Evolutionary conservation across 2,113 vertebrate species (phyloP), one percentile per base, ranked within the genome.

Genomic region (Reinhardtius hippoglossoides): DNA sequence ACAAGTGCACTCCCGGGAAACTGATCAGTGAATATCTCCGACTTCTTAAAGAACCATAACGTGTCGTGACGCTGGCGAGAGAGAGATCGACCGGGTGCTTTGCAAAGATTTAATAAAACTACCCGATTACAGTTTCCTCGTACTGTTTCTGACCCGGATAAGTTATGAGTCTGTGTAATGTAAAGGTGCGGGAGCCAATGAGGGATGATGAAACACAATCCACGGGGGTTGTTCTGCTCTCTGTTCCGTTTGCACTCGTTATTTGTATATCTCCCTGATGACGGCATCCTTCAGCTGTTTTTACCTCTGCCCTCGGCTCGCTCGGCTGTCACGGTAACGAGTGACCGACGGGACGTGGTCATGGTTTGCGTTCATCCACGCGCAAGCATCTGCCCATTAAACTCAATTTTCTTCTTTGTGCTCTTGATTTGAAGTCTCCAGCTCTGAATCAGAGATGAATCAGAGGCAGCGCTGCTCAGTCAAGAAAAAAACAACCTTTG

Each of bases 21-120:
- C 57, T 6, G 75, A 81, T 78, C 76, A 78, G 31, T 7, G 7
- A 7, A 31, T 31, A 31, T 31, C 31, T 7, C 6, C 65, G 80
- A 86, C 61, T 88, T 80, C 67, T 73, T 79, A 77, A 87, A 82
- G 18, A 74, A 76, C 71, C 69, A 74, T 63, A 78, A 42, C 69
- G 57, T 77, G 42, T 60, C 4, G 21, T 74, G 24, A 58, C 52
- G 68, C n/a, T 73, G 67, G 77, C 67, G 50, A 71, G 67, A 86
- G 9, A 7, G 48, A 75, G 50, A 88, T n/a, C 7, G 42, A 79
- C 40, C 58, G 62, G 79, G 50, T 55, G 50, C 65, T 42, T 9
- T 67, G 55, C 40, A 80, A 73, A 64, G 42, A 67, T 80, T 84
- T 78, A 80, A 83, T 82, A 75, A 84, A 80, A 62, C 18, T 56